phyloP scores from a whole-genome alignment of 1,140 invertebrate genomes.

The Calosoma granatense region DNA sequence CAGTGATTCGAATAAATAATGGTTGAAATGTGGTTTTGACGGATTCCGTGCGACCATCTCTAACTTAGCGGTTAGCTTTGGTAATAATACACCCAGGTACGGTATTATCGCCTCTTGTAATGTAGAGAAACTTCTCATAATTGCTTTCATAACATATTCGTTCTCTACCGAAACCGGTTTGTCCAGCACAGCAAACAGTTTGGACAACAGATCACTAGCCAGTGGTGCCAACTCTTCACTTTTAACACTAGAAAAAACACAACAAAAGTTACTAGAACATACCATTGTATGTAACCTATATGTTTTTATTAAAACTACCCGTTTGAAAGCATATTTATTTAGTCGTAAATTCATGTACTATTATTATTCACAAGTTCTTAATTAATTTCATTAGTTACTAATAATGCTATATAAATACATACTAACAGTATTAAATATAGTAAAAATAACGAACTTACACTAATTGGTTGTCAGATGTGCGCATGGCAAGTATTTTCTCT shows the following conservation, averaged over 20 bases:
- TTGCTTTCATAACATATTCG: conserved; percentile 95
- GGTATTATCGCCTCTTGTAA: conserved; percentile 76
- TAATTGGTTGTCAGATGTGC: conserved; percentile 40
- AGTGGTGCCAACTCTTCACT: conserved; percentile 46
- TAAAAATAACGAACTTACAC: too few relatives aligned
- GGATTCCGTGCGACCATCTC: conserved; percentile 85
- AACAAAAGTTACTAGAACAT: conserved; percentile 14
- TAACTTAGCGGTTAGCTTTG: conserved; percentile 77
- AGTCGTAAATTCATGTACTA: too few relatives aligned
- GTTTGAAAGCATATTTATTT: too few relatives aligned
- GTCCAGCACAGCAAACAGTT: conserved; percentile 64
- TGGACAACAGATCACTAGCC: conserved; percentile 55
- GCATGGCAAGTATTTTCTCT: conserved; percentile 78
- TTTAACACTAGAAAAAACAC: conserved; percentile 44
- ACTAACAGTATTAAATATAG: too few relatives aligned
- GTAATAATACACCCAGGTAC: conserved; percentile 65
- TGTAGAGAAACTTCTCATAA: conserved; percentile 78
- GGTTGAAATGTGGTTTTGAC: conserved; percentile 93
- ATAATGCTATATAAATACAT: too few relatives aligned
- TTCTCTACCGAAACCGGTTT: conserved; percentile 76
- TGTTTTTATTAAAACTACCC: too few relatives aligned
- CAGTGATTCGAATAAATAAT: conserved; percentile 92
- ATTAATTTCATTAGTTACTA: too few relatives aligned
- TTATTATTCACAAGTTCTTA: too few relatives aligned
- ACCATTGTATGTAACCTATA: neutral